Percentiles rank a stretch among this genome's conserved stretches.
These are phyloP conservation scores for Galerucella calmariensis DNA, from an alignment of 2,888 invertebrate species.

Conservation along the genomic window DNA sequence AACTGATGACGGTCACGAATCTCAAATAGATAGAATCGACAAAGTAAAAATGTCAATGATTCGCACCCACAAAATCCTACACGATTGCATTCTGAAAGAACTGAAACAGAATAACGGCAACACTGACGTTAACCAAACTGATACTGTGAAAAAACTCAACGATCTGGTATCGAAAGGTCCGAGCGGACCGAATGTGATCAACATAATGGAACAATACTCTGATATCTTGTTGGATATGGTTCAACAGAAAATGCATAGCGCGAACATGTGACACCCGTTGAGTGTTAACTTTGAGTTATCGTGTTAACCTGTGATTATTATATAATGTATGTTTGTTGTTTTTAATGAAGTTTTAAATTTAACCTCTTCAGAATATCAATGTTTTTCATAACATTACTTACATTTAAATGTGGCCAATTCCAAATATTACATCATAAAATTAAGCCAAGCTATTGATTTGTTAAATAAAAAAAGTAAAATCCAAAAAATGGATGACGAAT, in stretches of 20 bases:
- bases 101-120: conserved; percentile 60
- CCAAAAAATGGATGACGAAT: too few species aligned
- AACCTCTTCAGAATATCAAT: background rate
- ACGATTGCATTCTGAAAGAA: conserved; percentile 64
- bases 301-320: conserved; percentile 47
- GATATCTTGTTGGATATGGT: conserved; percentile 71
- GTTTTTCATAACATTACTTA: background rate
- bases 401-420: too few species aligned
- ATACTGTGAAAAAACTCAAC: conserved; percentile 67
- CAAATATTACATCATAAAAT: too few species aligned
- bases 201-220: conserved; percentile 73
- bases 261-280: conserved; percentile 55
- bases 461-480: too few species aligned
- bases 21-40: conserved; percentile 60
- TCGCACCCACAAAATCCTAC: conserved; percentile 70
- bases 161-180: conserved; percentile 61
- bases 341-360: background rate
- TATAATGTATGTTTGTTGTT: conserved; percentile 17
- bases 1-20: conserved; percentile 50
- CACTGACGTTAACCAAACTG: conserved; percentile 65
- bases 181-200: conserved; percentile 67
- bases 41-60: conserved; percentile 69
- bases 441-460: too few species aligned
- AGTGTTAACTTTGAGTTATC: conserved; percentile 46
- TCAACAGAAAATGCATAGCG: conserved; percentile 69